phyloP scores from a whole-genome alignment of 2,888 invertebrate species.

The Troides helena region DNA sequence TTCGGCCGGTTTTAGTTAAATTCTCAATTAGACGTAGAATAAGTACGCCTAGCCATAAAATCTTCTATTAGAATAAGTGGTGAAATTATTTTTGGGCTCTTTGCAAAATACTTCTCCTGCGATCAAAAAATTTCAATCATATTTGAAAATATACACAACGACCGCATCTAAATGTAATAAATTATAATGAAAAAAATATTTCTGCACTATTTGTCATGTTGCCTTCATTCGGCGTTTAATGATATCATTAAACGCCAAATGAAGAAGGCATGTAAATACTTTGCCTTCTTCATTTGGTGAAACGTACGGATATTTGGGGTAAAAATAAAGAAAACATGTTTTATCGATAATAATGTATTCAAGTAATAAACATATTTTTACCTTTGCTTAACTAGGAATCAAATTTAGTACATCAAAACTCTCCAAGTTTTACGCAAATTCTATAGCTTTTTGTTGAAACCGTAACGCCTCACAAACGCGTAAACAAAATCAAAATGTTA shows the following conservation, averaged over 20 bases:
- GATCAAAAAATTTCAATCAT: constrained; percentile 6
- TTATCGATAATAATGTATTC: constrained; percentile 11
- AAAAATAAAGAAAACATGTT: constrained; percentile 15
- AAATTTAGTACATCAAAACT: constrained; percentile 4
- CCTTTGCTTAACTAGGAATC: constrained; percentile 11
- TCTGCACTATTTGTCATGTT: neutral
- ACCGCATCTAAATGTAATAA: neutral
- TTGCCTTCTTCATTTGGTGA: neutral
- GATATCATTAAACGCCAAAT: neutral
- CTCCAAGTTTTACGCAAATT: constrained; percentile 11
- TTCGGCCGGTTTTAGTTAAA: neutral
- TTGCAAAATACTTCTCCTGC: neutral
- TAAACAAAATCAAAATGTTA: constrained; percentile 9
- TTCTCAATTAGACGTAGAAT: neutral
- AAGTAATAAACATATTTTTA: constrained; percentile 15
- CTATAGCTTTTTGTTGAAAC: neutral
- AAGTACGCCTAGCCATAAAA: neutral
- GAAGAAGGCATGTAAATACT: too few relatives aligned
- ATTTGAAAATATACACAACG: constrained; percentile 3
- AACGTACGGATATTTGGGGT: constrained; percentile 3
- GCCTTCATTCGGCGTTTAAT: too few relatives aligned
- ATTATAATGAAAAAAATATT: neutral
- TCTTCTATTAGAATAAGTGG: neutral
- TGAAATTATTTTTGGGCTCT: neutral
- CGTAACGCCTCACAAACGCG: constrained; percentile 9